Evolutionary conservation across 2,888 invertebrate genomes (phyloP).

Genomic region (Ectemnius lituratus): DNA sequence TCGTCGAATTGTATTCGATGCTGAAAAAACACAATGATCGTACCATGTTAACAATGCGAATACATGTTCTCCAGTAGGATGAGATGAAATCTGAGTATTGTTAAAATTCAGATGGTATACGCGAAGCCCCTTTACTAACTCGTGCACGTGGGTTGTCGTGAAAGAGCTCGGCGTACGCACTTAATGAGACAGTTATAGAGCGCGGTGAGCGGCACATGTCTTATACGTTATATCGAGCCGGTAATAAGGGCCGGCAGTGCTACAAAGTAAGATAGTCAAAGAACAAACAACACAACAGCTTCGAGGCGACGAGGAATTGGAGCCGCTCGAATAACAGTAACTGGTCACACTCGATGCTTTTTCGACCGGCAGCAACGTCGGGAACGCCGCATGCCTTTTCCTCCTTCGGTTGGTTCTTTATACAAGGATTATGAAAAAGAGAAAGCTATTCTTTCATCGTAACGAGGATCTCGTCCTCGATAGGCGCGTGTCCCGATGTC

Average conservation of each 20-base stretch:
- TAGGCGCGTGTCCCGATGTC: too few relatives aligned
- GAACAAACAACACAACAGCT: conserved; percentile 57
- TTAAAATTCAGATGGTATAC: neutral
- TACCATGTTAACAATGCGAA: neutral
- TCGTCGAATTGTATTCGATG: conserved; percentile 94
- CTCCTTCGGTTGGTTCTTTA: conserved; percentile 16
- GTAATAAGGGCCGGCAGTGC: conserved; percentile 30
- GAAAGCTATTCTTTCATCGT: conserved; percentile 47
- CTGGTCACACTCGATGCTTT: conserved; percentile 75
- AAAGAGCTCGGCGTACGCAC: conserved; percentile 8
- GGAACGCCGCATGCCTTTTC: conserved; percentile 36
- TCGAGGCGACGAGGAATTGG: conserved; percentile 57
- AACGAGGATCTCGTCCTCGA: too few relatives aligned
- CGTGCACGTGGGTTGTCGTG: conserved; percentile 18
- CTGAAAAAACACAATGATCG: conserved; percentile 78
- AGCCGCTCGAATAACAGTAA: conserved; percentile 74
- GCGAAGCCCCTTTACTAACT: neutral
- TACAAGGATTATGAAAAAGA: conserved; percentile 42
- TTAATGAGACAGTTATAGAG: conserved; percentile 33
- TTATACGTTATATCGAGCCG: conserved; percentile 30
- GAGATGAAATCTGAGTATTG: neutral
- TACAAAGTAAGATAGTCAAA: conserved; percentile 49
- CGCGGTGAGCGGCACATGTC: conserved; percentile 27
- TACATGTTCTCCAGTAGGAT: neutral
- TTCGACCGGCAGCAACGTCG: conserved; percentile 52